Evolutionary conservation across 2,888 invertebrate genomes (phyloP).

Genomic region (Drosophila pegasa): DNA sequence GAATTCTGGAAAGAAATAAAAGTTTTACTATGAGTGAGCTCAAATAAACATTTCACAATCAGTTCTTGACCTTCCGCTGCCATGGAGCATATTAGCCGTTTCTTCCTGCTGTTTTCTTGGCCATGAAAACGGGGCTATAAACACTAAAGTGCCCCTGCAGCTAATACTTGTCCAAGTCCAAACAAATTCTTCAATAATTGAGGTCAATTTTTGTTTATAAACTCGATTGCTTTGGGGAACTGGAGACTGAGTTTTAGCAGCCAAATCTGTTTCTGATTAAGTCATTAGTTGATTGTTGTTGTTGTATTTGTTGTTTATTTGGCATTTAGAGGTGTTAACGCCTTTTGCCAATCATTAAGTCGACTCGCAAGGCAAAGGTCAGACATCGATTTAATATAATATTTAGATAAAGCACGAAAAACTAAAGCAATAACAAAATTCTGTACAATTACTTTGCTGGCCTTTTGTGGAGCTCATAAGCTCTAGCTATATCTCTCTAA

Average conservation of each 20-base stretch:
- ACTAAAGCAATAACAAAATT: conserved; percentile 18
- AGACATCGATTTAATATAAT: conserved; percentile 24
- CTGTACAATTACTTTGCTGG: conserved; percentile 14
- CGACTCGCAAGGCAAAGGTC: conserved; percentile 49
- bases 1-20: conserved; percentile 2
- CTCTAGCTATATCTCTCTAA: too few species aligned
- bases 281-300: conserved; percentile 38
- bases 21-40: background rate
- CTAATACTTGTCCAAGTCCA: conserved; percentile 20
- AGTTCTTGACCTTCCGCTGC: conserved; percentile 16
- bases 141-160: background rate
- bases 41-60: conserved; percentile 16
- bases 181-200: conserved; percentile 41
- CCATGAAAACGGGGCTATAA: conserved; percentile 14
- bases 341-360: conserved; percentile 28
- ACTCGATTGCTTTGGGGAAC: background rate
- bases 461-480: background rate
- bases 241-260: background rate
- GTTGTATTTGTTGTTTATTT: conserved; percentile 1
- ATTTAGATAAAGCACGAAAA: conserved; percentile 15
- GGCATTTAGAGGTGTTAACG: conserved; percentile 24
- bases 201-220: conserved; percentile 26
- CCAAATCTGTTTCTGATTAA: conserved; percentile 23
- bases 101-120: conserved; percentile 39
- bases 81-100: background rate